A percentile compares a stretch with the other conserved stretches of the same genome.
Evolutionary conservation across 2,888 invertebrate genomes (phyloP).

Genomic region (Hartigia nigra): DNA sequence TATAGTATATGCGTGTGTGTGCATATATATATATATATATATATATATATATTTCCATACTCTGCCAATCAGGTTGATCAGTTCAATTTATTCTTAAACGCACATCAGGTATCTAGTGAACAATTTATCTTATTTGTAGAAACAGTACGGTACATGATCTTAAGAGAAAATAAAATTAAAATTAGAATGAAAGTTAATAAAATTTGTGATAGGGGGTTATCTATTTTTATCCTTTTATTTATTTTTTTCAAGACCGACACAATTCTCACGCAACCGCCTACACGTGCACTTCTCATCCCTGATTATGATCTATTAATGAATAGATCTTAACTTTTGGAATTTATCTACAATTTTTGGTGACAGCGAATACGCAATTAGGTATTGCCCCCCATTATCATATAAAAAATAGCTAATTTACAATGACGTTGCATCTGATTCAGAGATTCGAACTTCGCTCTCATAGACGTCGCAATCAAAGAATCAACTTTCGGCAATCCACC

Average conservation of each 20-base stretch:
- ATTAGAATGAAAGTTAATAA: not conserved
- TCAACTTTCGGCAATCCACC: not conserved
- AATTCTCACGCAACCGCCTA: not conserved
- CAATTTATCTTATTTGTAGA: not conserved
- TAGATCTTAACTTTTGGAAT: not conserved
- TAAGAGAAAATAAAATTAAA: not conserved
- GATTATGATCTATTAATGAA: not conserved
- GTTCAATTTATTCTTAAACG: not conserved
- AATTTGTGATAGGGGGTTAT: not conserved
- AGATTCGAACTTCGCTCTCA: not conserved
- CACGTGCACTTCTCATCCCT: not conserved
- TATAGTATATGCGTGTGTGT: not conserved
- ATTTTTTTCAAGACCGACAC: not conserved
- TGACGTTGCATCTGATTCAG: not conserved
- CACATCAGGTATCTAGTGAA: not conserved
- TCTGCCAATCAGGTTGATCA: not conserved
- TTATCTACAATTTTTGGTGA: not conserved
- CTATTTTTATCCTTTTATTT: not conserved
- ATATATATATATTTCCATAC: constrained; percentile 7
- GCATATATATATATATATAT: too few relatives aligned
- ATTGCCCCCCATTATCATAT: not conserved
- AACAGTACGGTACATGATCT: not conserved
- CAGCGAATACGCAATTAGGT: not conserved
- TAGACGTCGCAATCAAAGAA: not conserved
- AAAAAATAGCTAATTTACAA: not conserved